Percentiles rank a stretch among this genome's conserved stretches.
Conservation (phyloP, 2,888 invertebrate species). For the Agrilus biguttatus region DNA sequence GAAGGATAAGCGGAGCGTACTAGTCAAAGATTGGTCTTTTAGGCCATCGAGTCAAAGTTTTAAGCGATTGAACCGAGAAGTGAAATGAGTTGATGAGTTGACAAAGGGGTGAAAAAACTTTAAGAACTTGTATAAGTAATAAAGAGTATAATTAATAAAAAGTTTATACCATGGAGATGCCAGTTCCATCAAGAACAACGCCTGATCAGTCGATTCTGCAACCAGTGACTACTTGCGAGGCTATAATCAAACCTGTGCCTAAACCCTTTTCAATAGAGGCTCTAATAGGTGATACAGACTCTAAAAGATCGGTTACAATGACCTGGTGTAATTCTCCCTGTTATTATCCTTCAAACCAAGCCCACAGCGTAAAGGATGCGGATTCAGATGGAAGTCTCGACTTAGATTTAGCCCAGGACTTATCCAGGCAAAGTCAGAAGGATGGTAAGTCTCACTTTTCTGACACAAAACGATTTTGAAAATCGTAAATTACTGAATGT, state of each 20-base stretch:
- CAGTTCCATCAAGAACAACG: conserved; percentile 15
- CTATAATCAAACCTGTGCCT: conserved; percentile 32
- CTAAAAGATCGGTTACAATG: conserved; percentile 14
- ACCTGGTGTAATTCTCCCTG: conserved; percentile 16
- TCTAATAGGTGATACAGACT: conserved; percentile 33
- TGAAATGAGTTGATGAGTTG: no score
- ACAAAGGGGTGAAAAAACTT: no score
- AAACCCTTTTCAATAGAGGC: conserved; percentile 50
- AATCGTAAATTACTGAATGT: no score
- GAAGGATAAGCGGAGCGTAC: no score
- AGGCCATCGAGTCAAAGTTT: no score
- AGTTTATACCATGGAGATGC: conserved; percentile 10
- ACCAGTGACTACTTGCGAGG: conserved; percentile 8
- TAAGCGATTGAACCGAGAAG: no score
- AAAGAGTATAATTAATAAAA: no score
- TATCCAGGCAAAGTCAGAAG: conserved; percentile 26
- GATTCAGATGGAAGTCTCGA: conserved; percentile 29
- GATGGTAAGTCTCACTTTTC: conserved; percentile 16
- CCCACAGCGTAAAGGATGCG: conserved; percentile 17
- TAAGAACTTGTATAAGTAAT: no score
- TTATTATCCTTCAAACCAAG: conserved; percentile 7
- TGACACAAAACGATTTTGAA: no score
- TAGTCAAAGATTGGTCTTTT: no score
- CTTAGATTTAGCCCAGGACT: conserved; percentile 29
- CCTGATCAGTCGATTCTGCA: conserved; percentile 10